Conservation (phyloP, 2,797 vertebrate genomes). For the Scolopax rusticola region DNA sequence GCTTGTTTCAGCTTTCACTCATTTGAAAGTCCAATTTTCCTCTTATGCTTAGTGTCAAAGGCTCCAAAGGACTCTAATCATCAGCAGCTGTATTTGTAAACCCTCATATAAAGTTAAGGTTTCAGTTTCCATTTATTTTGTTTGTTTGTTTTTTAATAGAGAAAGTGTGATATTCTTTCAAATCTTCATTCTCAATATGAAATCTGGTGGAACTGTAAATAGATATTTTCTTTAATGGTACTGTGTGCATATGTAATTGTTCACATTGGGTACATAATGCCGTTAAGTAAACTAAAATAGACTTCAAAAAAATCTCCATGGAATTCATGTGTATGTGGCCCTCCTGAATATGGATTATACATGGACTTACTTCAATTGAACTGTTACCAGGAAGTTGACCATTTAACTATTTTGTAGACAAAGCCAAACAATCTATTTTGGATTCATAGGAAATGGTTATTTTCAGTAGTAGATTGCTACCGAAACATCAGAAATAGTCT, state of each 20-base stretch:
- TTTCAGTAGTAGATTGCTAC: neutral
- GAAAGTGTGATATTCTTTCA: neutral
- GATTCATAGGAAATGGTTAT: neutral
- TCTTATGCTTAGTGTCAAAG: neutral
- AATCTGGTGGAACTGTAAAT: neutral
- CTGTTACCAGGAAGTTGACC: neutral
- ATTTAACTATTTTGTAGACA: neutral
- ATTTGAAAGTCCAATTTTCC: conserved; percentile 29
- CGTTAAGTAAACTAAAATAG: neutral
- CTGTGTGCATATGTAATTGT: neutral
- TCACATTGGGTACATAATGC: neutral
- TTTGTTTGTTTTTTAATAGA: neutral
- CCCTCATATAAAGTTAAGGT: neutral
- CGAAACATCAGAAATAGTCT: neutral
- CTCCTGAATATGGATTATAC: neutral
- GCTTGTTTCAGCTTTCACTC: neutral
- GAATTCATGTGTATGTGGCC: neutral
- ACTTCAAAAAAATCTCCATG: neutral
- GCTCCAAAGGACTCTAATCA: neutral
- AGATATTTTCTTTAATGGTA: neutral
- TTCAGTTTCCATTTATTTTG: neutral
- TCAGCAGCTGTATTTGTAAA: conserved; percentile 24
- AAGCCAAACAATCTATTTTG: neutral
- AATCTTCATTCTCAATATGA: neutral
- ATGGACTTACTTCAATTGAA: neutral